A percentile compares a stretch with the other conserved stretches of the same genome.
phyloP scores from a whole-genome alignment of 1,140 invertebrate genomes.

The Sinella curviseta region DNA sequence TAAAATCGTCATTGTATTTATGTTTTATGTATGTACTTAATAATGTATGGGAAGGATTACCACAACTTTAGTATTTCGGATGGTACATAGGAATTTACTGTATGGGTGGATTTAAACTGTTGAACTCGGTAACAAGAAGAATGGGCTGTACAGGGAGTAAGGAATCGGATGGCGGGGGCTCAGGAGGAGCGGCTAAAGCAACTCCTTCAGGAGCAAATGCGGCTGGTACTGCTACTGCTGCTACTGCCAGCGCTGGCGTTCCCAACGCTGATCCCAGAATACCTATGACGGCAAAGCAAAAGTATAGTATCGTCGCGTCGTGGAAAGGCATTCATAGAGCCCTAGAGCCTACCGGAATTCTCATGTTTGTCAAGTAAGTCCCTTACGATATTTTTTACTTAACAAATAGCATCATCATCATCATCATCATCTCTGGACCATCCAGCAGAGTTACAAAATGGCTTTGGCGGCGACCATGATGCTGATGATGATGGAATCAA shows the following conservation, averaged over 20 bases:
- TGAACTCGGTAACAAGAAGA: conserved; percentile 29
- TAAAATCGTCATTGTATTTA: not conserved
- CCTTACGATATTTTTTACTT: not conserved
- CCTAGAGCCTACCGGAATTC: conserved; percentile 81
- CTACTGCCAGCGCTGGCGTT: conserved; percentile 58
- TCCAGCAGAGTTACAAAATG: too few species aligned
- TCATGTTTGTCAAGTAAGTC: conserved; percentile 87
- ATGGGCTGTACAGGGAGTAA: conserved; percentile 79
- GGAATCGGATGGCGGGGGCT: conserved; percentile 53
- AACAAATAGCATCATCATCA: not conserved
- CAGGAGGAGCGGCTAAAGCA: conserved; percentile 54
- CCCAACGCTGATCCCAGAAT: conserved; percentile 68
- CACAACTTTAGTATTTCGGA: not conserved
- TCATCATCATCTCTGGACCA: too few species aligned
- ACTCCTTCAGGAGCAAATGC: conserved; percentile 46
- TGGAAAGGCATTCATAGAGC: conserved; percentile 86
- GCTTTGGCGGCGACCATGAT: too few species aligned
- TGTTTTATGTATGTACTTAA: not conserved
- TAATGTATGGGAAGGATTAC: not conserved
- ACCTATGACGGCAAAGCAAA: conserved; percentile 80
- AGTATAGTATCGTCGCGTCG: conserved; percentile 80
- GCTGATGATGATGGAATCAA: too few species aligned
- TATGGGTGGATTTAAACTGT: conserved; percentile 49
- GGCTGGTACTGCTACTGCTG: conserved; percentile 56
- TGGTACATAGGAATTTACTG: conserved; percentile 10